Evolutionary conservation across 2,888 invertebrate genomes (phyloP).

Genomic region (Tineola bisselliella): DNA sequence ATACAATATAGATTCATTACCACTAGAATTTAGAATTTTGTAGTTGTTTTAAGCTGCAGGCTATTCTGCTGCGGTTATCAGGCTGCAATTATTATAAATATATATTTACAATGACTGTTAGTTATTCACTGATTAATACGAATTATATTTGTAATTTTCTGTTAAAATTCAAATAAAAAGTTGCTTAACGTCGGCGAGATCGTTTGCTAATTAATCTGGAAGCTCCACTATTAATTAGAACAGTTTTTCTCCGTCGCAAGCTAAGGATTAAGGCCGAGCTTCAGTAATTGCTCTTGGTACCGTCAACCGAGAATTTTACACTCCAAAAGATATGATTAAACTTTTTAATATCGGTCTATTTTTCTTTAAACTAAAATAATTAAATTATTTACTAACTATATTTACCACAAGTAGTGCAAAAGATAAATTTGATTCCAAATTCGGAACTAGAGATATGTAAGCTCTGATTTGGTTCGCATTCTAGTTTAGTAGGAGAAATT

Average conservation of each 20-base stretch:
- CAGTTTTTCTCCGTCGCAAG: conserved; percentile 42
- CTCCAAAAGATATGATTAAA: not conserved
- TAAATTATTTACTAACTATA: too few relatives aligned
- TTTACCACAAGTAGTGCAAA: too few relatives aligned
- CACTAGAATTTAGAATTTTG: too few relatives aligned
- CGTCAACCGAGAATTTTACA: conserved; percentile 19
- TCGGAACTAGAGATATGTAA: not conserved
- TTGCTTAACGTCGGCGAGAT: conserved; percentile 21
- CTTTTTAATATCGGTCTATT: not conserved
- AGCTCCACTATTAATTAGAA: conserved; percentile 56
- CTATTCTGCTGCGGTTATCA: too few relatives aligned
- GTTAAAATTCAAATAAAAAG: conserved; percentile 10
- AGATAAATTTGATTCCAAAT: too few relatives aligned
- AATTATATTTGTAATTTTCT: not conserved
- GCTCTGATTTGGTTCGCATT: not conserved
- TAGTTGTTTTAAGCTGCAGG: too few relatives aligned
- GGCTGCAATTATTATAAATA: too few relatives aligned
- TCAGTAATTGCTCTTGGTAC: conserved; percentile 32
- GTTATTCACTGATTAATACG: too few relatives aligned
- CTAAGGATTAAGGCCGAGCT: conserved; percentile 35
- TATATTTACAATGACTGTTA: too few relatives aligned
- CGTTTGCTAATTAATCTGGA: conserved; percentile 49
- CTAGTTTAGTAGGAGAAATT: not conserved
- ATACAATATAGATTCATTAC: too few relatives aligned
- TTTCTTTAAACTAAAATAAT: not conserved